phyloP scores from a whole-genome alignment of 2,888 invertebrate genomes.

The Campopleginae sp. region DNA sequence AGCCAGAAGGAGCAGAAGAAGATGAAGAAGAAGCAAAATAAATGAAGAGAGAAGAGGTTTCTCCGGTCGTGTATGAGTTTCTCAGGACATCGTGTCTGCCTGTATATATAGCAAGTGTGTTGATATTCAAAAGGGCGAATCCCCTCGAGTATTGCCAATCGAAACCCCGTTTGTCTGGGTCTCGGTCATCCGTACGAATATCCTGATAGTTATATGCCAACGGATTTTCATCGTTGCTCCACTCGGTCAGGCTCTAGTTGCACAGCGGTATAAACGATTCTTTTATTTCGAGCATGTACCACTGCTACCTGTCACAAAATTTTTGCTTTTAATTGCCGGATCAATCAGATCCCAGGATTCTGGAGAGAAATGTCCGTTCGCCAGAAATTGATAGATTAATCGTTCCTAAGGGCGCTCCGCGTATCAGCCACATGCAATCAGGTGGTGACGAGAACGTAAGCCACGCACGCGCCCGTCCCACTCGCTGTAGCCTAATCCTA shows the following conservation, averaged over 20 bases:
- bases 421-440: background rate
- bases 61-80: constrained; percentile 31
- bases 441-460: background rate
- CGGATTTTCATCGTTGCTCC: constrained; percentile 75
- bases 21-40: constrained; percentile 41
- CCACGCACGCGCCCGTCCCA: background rate
- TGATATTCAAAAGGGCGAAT: constrained; percentile 12
- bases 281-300: background rate
- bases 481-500: background rate
- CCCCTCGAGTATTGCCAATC: no score
- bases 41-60: constrained; percentile 54
- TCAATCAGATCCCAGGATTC: background rate
- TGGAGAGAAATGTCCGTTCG: background rate
- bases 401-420: background rate
- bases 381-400: background rate
- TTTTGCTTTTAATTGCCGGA: background rate
- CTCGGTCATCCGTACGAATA: constrained; percentile 6
- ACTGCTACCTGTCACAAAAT: background rate
- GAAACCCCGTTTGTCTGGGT: constrained; percentile 5
- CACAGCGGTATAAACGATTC: constrained; percentile 46
- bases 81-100: constrained; percentile 25
- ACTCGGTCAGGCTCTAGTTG: constrained; percentile 66
- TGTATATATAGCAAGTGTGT: background rate
- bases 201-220: constrained; percentile 56
- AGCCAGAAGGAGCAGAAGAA: constrained; percentile 37